Percentiles rank a stretch among this genome's conserved stretches.
These are phyloP conservation scores for Leguminivora glycinivorella DNA, from an alignment of 1,140 invertebrate genomes.

Conservation along the genomic window DNA sequence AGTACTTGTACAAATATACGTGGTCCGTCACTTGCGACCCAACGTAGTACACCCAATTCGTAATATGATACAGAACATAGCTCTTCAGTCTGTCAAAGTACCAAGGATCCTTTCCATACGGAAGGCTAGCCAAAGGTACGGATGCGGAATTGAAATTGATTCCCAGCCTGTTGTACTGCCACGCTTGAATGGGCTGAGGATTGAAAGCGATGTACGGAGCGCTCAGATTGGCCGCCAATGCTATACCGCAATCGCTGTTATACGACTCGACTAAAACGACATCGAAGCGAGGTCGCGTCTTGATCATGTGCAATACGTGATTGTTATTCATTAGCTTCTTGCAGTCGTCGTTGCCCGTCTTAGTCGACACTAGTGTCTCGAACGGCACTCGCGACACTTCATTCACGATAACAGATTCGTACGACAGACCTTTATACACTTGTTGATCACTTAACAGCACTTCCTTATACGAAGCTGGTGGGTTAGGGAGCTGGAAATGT, in stretches of 20 bases:
- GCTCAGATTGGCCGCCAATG: slow-evolving; percentile 79
- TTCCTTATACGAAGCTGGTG: slow-evolving; percentile 79
- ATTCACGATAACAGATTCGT: slow-evolving; percentile 68
- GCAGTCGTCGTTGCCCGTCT: slow-evolving; percentile 77
- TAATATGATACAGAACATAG: slow-evolving; percentile 69
- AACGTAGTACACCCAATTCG: slow-evolving; percentile 75
- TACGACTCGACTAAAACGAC: slow-evolving; percentile 82
- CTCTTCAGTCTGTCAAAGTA: slow-evolving; percentile 80
- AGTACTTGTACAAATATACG: slow-evolving; percentile 78
- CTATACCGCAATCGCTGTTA: slow-evolving; percentile 82
- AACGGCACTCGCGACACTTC: slow-evolving; percentile 70
- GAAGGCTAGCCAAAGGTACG: slow-evolving; percentile 76
- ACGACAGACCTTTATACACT: slow-evolving; percentile 67
- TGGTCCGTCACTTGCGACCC: slow-evolving; percentile 78
- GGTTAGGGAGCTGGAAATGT: slow-evolving; percentile 79
- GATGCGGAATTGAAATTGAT: slow-evolving; percentile 80
- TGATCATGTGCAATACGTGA: slow-evolving; percentile 75
- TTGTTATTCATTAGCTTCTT: slow-evolving; percentile 75
- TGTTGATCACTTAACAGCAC: slow-evolving; percentile 70
- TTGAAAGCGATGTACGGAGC: slow-evolving; percentile 80
- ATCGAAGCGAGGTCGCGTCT: slow-evolving; percentile 78
- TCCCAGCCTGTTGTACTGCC: slow-evolving; percentile 79
- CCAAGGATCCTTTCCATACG: slow-evolving; percentile 77
- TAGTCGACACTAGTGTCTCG: slow-evolving; percentile 69
- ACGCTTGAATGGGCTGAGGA: slow-evolving; percentile 81